Evolutionary conservation across 2,113 vertebrate genomes (phyloP).

Genomic region (Haliaeetus leucogaster): DNA sequence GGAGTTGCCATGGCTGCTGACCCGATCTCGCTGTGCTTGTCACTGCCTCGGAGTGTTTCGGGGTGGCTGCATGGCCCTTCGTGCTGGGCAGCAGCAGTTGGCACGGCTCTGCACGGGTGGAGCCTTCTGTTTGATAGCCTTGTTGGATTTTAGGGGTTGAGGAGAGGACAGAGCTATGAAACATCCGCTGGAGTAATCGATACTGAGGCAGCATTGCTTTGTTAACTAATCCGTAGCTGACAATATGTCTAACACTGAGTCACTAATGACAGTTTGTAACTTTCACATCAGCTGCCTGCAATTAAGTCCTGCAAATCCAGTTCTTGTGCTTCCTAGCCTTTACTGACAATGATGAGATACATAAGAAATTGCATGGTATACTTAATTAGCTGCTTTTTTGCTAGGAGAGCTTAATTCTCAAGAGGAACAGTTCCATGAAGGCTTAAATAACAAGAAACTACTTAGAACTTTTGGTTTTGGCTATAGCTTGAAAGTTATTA

Average conservation of each 20-base stretch:
- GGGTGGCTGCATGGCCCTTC: accelerated
- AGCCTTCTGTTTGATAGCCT: neutral
- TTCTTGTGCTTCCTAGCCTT: neutral
- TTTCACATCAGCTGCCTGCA: neutral
- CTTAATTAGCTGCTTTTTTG: neutral
- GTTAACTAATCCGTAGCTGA: neutral
- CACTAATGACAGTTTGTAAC: neutral
- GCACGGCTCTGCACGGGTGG: neutral
- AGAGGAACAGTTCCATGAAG: neutral
- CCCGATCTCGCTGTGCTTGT: accelerated
- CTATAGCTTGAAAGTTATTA: neutral
- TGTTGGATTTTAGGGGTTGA: neutral
- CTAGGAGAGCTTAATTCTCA: neutral
- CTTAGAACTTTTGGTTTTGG: neutral
- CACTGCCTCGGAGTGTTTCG: accelerated
- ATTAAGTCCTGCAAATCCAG: neutral
- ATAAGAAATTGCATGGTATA: neutral
- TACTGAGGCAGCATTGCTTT: neutral
- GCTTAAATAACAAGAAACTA: neutral
- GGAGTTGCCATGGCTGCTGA: accelerated
- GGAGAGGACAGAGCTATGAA: neutral
- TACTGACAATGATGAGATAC: neutral
- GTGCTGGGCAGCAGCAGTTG: neutral
- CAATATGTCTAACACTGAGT: neutral
- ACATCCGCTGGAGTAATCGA: neutral